Evolutionary conservation across 2,113 vertebrate genomes (phyloP).

Genomic region (Prochilodus magdalenae): DNA sequence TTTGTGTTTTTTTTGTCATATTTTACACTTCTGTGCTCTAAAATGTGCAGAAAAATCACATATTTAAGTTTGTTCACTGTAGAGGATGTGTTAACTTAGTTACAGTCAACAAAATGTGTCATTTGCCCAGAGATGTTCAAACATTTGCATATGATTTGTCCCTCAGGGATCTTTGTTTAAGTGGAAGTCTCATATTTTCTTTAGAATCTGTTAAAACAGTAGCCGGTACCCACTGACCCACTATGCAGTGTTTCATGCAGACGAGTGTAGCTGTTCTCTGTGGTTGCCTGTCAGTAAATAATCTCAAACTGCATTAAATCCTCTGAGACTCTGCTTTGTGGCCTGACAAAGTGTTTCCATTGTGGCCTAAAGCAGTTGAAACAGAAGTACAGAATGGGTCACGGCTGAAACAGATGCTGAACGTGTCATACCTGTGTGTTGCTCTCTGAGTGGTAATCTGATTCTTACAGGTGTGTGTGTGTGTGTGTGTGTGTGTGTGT

Average conservation of each 20-base stretch:
- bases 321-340: slow-evolving; percentile 25
- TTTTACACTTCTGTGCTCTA: no score
- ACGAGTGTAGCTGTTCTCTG: background rate
- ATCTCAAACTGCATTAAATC: background rate
- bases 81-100: no score
- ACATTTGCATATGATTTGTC: no score
- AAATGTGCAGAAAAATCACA: no score
- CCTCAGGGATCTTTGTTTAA: no score
- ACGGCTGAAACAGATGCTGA: slow-evolving; percentile 34
- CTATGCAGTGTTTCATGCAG: background rate
- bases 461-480: slow-evolving; percentile 40
- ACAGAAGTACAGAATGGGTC: slow-evolving; percentile 32
- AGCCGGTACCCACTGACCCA: no score
- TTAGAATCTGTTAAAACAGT: no score
- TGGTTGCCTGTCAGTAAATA: background rate
- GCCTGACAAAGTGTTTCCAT: slow-evolving; percentile 39
- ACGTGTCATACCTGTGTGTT: slow-evolving; percentile 29
- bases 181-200: no score
- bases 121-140: no score
- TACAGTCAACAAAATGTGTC: no score
- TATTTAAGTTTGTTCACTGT: no score
- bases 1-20: no score
- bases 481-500: slow-evolving; percentile 37
- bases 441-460: slow-evolving; percentile 29
- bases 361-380: slow-evolving; percentile 39